These are phyloP conservation scores for Trachops cirrhosus DNA, from an alignment of 2,797 vertebrate genomes.

Conservation along the genomic window DNA sequence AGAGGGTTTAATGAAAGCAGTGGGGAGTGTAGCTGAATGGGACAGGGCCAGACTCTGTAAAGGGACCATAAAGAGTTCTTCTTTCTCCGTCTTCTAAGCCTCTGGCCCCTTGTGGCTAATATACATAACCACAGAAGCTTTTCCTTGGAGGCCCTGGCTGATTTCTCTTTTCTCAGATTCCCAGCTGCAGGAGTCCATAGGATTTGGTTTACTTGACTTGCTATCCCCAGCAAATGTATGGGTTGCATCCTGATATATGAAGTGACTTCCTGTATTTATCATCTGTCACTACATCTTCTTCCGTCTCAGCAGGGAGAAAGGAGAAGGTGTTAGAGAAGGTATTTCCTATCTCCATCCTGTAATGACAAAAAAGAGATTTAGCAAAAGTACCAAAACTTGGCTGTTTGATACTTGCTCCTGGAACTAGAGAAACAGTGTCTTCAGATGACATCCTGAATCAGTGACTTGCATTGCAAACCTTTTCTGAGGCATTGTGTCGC, in stretches of 20 bases:
- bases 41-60: neutral
- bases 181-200: neutral
- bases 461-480: neutral
- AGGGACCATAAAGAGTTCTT: neutral
- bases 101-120: neutral
- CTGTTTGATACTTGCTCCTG: neutral
- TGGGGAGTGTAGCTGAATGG: neutral
- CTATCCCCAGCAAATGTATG: neutral
- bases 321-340: neutral
- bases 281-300: neutral
- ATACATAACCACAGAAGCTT: neutral
- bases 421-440: neutral
- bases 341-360: neutral
- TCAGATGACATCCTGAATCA: neutral
- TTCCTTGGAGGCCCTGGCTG: neutral
- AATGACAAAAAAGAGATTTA: neutral
- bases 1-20: neutral
- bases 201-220: neutral
- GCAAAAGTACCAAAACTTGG: neutral
- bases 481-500: neutral
- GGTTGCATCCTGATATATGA: neutral
- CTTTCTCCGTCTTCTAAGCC: neutral
- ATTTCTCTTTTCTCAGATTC: neutral
- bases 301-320: neutral
- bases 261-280: neutral